Percentiles rank a stretch among this genome's conserved stretches.
Conservation (phyloP, 2,113 vertebrate genomes). For the Eulemur rufifrons region DNA sequence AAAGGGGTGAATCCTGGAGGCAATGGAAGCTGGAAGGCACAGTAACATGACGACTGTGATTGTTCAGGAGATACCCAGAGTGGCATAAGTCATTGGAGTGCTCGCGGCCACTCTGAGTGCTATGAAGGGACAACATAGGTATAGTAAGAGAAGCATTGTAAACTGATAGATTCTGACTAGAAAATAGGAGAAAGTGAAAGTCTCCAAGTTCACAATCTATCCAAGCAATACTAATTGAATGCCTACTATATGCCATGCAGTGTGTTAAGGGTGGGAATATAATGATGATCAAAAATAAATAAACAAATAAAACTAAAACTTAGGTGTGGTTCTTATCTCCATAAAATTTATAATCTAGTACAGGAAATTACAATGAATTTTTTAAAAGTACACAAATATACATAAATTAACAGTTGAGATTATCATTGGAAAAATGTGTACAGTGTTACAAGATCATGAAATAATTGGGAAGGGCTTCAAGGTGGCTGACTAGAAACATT, state of each 20-base stretch:
- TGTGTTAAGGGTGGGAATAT: background rate
- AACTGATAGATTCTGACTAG: background rate
- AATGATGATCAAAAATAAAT: constrained; percentile 19
- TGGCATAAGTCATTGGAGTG: background rate
- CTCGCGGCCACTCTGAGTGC: background rate
- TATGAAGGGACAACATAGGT: background rate
- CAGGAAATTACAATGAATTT: background rate
- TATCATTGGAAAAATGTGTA: background rate
- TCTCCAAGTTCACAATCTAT: background rate
- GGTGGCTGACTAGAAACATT: too few relatives aligned
- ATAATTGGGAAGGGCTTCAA: background rate
- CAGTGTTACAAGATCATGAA: background rate
- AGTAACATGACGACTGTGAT: background rate
- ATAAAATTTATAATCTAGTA: background rate
- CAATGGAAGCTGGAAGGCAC: background rate
- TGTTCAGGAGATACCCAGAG: background rate
- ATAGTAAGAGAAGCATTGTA: background rate
- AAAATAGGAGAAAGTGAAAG: background rate
- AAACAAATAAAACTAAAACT: background rate
- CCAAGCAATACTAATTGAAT: background rate
- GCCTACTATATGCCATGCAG: background rate
- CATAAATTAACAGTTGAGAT: background rate
- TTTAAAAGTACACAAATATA: background rate
- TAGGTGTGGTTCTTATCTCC: background rate
- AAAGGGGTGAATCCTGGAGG: background rate